phyloP scores from a whole-genome alignment of 2,113 vertebrate genomes.

The Rostratula benghalensis region DNA sequence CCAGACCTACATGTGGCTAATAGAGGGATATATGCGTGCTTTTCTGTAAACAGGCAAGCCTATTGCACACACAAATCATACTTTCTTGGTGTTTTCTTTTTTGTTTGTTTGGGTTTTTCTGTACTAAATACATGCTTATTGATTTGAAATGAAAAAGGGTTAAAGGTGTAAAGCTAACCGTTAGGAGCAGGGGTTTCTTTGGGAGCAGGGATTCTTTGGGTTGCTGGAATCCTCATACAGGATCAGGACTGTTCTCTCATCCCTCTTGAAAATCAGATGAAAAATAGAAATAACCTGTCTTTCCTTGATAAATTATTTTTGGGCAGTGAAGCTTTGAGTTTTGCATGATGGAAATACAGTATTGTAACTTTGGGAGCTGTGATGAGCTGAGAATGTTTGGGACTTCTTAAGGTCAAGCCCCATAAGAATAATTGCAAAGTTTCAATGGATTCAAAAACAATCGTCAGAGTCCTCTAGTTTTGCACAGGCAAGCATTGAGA shows the following conservation, averaged over 20 bases:
- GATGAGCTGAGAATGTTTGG: not conserved
- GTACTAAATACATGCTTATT: accelerated
- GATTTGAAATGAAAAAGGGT: not conserved
- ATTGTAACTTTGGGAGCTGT: not conserved
- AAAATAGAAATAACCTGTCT: not conserved
- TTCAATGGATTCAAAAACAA: not conserved
- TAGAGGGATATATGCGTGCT: not conserved
- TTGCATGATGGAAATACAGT: not conserved
- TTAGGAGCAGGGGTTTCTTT: not conserved
- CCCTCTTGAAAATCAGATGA: not conserved
- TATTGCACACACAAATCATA: not conserved
- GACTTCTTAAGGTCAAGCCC: not conserved
- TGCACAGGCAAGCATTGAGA: not conserved
- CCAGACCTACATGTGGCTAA: not conserved
- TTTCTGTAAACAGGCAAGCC: not conserved
- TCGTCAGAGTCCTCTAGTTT: not conserved
- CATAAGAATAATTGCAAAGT: not conserved
- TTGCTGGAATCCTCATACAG: not conserved
- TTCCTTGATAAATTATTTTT: not conserved
- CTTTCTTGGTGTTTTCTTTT: not conserved
- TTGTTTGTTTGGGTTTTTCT: too few species aligned
- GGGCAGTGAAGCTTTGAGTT: not conserved
- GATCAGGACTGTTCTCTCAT: not conserved
- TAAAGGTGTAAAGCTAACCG: not conserved
- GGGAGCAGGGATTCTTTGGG: not conserved